Evolutionary conservation across 1,140 invertebrate genomes (phyloP).

Genomic region (Danaus melanippus): DNA sequence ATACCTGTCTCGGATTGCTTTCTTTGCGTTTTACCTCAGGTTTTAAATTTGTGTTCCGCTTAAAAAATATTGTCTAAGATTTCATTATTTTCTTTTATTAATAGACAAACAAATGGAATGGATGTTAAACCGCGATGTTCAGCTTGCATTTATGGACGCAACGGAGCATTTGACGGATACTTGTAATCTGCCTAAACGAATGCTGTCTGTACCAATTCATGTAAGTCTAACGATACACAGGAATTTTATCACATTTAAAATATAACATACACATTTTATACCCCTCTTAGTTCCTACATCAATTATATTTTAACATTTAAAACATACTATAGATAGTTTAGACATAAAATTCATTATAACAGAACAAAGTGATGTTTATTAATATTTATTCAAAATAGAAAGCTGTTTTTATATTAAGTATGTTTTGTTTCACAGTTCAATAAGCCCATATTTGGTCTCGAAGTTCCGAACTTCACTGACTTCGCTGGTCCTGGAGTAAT

Average conservation of each 20-base stretch:
- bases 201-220: conserved; percentile 80
- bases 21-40: no score
- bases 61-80: no score
- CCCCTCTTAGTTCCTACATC: no score
- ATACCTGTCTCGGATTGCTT: no score
- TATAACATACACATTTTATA: no score
- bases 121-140: conserved; percentile 82
- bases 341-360: no score
- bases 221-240: conserved; percentile 53
- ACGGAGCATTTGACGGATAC: conserved; percentile 75
- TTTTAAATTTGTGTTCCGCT: no score
- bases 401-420: neutral
- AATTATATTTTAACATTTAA: no score
- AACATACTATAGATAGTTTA: no score
- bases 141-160: conserved; percentile 82
- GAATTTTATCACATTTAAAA: no score
- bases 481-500: conserved; percentile 96
- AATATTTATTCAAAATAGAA: no score
- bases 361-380: no score
- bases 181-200: conserved; percentile 81
- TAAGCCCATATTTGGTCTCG: conserved; percentile 89
- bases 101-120: conserved; percentile 93
- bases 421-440: conserved; percentile 75
- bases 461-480: conserved; percentile 90
- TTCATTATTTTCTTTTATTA: conserved; percentile 11